phyloP scores from a whole-genome alignment of 2,113 vertebrate species.

The Drymodes brunneopygia region DNA sequence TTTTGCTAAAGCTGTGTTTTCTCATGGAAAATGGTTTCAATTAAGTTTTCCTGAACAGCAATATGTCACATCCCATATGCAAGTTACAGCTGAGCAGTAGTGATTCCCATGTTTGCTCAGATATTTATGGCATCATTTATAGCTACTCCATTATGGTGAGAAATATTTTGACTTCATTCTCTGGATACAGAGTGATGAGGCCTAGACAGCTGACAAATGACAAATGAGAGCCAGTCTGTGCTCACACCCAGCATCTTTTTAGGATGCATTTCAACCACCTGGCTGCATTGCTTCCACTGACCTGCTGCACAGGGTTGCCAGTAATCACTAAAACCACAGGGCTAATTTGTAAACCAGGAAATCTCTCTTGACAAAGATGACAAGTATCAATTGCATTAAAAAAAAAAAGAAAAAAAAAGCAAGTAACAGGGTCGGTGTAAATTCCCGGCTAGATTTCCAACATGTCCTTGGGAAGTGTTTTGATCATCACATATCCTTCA shows the following conservation, averaged over 20 bases:
- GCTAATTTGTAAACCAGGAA: constrained; percentile 21
- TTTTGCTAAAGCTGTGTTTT: constrained; percentile 40
- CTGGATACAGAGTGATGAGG: background rate
- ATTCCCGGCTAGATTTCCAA: constrained; percentile 10
- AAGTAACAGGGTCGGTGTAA: background rate
- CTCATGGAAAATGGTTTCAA: constrained; percentile 32
- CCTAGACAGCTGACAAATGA: constrained; percentile 29
- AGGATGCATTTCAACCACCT: constrained; percentile 17
- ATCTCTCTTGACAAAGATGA: background rate
- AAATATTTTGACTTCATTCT: constrained; percentile 30
- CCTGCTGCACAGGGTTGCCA: background rate
- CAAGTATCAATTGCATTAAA: background rate
- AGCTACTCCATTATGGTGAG: background rate
- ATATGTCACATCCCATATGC: constrained; percentile 50
- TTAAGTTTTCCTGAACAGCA: constrained; percentile 46
- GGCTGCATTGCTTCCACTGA: constrained; percentile 6
- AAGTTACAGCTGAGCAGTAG: constrained; percentile 36
- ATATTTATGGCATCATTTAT: constrained; percentile 50
- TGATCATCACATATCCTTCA: background rate
- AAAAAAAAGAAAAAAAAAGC: background rate
- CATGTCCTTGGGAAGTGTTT: background rate
- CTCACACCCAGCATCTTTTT: background rate
- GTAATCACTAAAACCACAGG: background rate
- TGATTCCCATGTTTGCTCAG: constrained; percentile 42
- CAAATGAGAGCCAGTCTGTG: background rate